Percentiles rank a stretch among this genome's conserved stretches.
Evolutionary conservation across 2,113 vertebrate species (phyloP).

Genomic region (Dasyornis broadbenti): DNA sequence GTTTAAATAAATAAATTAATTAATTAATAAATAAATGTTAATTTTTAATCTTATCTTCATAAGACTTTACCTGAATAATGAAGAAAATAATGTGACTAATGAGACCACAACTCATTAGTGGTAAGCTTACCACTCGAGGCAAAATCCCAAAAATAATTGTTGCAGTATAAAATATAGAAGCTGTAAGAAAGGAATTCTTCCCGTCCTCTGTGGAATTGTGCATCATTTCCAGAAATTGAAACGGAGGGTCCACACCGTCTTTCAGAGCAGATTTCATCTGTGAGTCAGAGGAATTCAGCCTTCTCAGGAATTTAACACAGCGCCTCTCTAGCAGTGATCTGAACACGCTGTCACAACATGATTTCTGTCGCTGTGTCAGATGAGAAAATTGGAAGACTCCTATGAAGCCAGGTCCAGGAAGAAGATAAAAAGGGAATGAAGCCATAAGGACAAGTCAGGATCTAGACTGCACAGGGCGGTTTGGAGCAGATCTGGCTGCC

Average conservation of each 20-base stretch:
- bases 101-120: neutral
- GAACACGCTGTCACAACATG: accelerated
- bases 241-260: accelerated
- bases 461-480: neutral
- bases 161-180: neutral
- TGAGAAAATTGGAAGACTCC: neutral
- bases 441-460: neutral
- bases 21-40: neutral
- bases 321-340: neutral
- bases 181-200: neutral
- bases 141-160: neutral
- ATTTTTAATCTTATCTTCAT: neutral
- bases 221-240: neutral
- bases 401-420: neutral
- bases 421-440: neutral
- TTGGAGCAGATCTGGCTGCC: neutral
- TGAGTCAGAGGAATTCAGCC: neutral
- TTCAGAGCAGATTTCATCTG: neutral
- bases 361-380: neutral
- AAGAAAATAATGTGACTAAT: neutral
- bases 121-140: neutral
- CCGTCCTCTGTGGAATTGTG: neutral
- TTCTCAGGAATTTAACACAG: neutral
- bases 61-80: neutral
- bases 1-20: neutral